Base-by-base conservation (phyloP, 2,113 vertebrate species). In the Dipodomys merriami region DNA sequence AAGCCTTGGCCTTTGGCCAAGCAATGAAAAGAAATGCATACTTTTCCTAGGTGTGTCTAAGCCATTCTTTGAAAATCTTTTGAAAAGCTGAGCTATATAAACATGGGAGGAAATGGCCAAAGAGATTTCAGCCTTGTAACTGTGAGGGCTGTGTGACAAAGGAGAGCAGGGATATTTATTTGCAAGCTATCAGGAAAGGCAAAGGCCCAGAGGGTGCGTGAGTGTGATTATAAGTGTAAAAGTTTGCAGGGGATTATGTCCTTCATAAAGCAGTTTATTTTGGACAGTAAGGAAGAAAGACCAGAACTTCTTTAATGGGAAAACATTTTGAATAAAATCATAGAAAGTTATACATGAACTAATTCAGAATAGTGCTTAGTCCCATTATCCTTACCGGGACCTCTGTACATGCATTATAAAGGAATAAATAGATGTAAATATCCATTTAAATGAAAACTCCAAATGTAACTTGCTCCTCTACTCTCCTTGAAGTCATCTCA, bases 121-220 rank as follows among this genome's bases (percentile, higher is more conserved):
- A 96, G 91, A 93, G 80, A 95, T 83, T 91, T 53, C 84, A 89
- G 84, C 72, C 46, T 94, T 46, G 77, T 86, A 96, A 33, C 30
- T 88, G 46, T 1, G 65, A 90, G 83, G 49, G 25, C 84, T 87
- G 60, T 67, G 60, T 86, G 7, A 7, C 39, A n/a, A 69, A 71
- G 71, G 86, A 84, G 33, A 97, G 73, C 60, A 93, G n/a, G 62
- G n/a, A 8, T 91, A 29, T 69, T 64, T 84, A 29, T 69, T 64
- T 84, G 20, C 12, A 96, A 94, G 82, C 77, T 91, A 64, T 83
- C 93, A 82, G 33, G 95, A 93, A 67, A 96, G 35, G 67, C 0
- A 93, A 67, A 96, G 35, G 69, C 0, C 0, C 1, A 33, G 12
- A 76, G 39, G 91, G 29, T 86, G 82, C 19, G 23, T 9, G 39